Percentiles rank a stretch among this genome's conserved stretches.
These are phyloP conservation scores for Nemopilema nomurai DNA, from an alignment of 30 jellyfish, hydroid and myxozoan genomes.

Conservation along the genomic window DNA sequence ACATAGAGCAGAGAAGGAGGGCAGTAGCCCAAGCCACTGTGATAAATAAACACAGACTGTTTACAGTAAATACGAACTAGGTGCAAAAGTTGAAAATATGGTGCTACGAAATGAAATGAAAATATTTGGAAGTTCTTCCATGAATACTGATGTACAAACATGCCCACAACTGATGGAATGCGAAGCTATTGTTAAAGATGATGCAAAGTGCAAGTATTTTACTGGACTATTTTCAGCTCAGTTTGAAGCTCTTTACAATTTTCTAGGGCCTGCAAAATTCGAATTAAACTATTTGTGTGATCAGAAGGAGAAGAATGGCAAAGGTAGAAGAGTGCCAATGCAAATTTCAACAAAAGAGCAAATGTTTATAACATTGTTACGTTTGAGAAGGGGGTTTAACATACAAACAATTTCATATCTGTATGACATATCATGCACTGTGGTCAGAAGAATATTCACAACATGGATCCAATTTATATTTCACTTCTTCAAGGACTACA, in stretches of 20 bases:
- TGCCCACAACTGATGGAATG: neutral
- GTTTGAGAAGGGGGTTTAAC: slow-evolving; percentile 59
- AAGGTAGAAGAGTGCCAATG: neutral
- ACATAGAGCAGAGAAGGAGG: neutral
- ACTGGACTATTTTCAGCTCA: slow-evolving; percentile 33
- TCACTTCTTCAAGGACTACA: slow-evolving; percentile 17
- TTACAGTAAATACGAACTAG: slow-evolving; percentile 32
- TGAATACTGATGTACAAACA: neutral
- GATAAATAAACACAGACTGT: slow-evolving; percentile 44
- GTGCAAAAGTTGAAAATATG: slow-evolving; percentile 40
- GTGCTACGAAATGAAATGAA: slow-evolving; percentile 13
- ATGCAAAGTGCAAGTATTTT: slow-evolving; percentile 23
- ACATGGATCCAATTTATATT: slow-evolving; percentile 61
- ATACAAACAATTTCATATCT: slow-evolving; percentile 25
- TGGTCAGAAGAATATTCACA: slow-evolving; percentile 36
- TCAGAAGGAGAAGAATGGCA: neutral
- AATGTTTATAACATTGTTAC: slow-evolving; percentile 36
- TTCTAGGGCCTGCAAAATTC: slow-evolving; percentile 40
- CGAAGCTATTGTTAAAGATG: slow-evolving; percentile 9
- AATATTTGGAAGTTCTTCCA: neutral
- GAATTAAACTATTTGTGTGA: slow-evolving; percentile 26
- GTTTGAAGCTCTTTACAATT: slow-evolving; percentile 10
- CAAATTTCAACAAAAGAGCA: slow-evolving; percentile 27
- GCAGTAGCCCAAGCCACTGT: neutral
- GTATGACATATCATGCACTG: slow-evolving; percentile 29